Evolutionary conservation across 2,888 invertebrate species (phyloP).

Genomic region (Scaptodrosophila latifasciaeformis): DNA sequence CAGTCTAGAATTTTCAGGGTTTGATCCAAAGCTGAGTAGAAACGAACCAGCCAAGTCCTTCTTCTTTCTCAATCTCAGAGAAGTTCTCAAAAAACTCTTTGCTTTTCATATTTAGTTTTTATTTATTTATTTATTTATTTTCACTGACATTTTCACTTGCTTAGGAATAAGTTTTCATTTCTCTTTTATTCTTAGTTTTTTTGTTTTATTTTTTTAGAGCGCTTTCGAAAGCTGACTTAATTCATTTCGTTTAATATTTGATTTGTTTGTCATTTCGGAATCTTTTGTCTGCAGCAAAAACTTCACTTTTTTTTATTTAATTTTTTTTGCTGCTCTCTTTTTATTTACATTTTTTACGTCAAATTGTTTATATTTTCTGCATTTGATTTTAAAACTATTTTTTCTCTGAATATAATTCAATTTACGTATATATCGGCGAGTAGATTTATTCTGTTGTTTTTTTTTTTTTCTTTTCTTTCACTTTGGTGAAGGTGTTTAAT

Average conservation of each 20-base stretch:
- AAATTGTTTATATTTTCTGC: conserved; percentile 9
- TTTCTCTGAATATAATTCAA: conserved; percentile 60
- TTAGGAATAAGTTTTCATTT: conserved; percentile 29
- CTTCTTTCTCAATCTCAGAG: no score
- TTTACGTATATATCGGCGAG: conserved; percentile 60
- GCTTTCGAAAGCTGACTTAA: conserved; percentile 36
- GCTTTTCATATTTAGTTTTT: no score
- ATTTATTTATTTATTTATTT: no score
- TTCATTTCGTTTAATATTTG: conserved; percentile 53
- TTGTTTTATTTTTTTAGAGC: conserved; percentile 27
- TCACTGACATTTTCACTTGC: conserved; percentile 12
- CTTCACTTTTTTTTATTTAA: background rate
- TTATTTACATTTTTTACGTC: conserved; percentile 11
- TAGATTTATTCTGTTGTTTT: conserved; percentile 29
- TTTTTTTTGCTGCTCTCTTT: no score
- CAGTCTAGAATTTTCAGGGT: no score
- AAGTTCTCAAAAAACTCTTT: no score
- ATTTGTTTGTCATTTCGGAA: no score
- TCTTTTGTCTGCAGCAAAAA: no score
- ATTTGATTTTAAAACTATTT: conserved; percentile 25
- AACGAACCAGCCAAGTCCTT: no score
- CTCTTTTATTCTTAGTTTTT: conserved; percentile 10
- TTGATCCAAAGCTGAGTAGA: no score
- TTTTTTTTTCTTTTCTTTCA: conserved; percentile 18
- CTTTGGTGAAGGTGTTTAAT: background rate